Conservation (phyloP, 2,113 vertebrate species). For the Aegithalos caudatus region DNA sequence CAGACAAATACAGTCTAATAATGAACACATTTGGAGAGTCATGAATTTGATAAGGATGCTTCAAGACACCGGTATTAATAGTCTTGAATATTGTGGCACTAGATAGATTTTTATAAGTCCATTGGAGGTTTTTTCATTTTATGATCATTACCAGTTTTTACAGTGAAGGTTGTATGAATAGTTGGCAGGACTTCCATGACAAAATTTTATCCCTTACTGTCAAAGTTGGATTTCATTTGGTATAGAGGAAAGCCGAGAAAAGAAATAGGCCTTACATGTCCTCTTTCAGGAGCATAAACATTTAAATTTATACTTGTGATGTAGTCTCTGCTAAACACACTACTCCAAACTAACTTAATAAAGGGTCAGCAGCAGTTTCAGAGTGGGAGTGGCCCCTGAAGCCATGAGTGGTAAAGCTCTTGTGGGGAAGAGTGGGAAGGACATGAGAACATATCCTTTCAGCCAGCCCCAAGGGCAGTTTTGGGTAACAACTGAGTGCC, state of each 20-base stretch:
- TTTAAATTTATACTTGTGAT: neutral
- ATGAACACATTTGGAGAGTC: neutral
- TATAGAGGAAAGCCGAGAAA: neutral
- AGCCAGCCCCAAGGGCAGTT: neutral
- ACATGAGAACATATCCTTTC: accelerated
- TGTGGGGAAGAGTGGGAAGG: neutral
- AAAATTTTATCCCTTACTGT: neutral
- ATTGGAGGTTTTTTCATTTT: neutral
- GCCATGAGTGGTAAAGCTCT: neutral
- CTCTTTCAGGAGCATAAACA: neutral
- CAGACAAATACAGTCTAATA: neutral
- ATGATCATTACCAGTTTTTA: accelerated
- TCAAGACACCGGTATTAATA: neutral
- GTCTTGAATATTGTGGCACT: accelerated
- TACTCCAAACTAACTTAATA: neutral
- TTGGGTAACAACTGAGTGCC: neutral
- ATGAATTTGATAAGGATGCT: neutral
- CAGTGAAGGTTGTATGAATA: neutral
- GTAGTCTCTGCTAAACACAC: neutral
- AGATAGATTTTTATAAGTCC: neutral
- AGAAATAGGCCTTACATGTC: neutral
- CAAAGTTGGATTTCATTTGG: neutral
- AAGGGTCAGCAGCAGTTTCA: neutral
- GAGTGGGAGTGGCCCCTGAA: accelerated
- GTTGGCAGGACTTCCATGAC: neutral